Base-by-base conservation (phyloP, 2,113 vertebrate genomes). In the Hypomesus transpacificus region DNA sequence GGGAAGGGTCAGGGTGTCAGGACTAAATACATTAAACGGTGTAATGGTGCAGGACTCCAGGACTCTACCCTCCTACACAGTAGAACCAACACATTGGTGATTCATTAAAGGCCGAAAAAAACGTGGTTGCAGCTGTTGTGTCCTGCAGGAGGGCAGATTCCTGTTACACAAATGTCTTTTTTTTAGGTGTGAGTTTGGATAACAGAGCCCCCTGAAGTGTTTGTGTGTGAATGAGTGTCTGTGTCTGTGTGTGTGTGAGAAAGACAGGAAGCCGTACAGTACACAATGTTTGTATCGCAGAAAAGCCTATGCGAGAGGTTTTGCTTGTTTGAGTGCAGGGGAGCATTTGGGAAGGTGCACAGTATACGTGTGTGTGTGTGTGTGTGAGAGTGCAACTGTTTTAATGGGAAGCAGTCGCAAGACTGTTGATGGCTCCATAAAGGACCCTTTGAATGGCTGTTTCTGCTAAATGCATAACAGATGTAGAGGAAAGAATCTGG, bases 401-500 rank as follows among this genome's bases (percentile, higher is more conserved):
- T 89, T 85, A 88, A 89, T 89, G 86, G 85, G 86, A 85, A 88
- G 85, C 84, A 84, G 88, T 89, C 89, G 84, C 77, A 75, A 84
- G 66, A 80, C 76, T 84, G 83, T 87, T 87, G 84, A 88, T 78
- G 80, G 88, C 82, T 88, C 83, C 83, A 92, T 92, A 92, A 91
- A 92, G 86, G 86, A 84, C 81, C 79, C 90, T 92, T 91, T 92
- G 90, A 93, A 89, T 90, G 88, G 79, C 79, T 77, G 83, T 81
- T 85, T 85, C 82, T 75, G 82, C 73, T 84, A 86, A 92, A 92
- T 92, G 87, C 84, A 81, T 87, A 91, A 85, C 90, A 93, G 91
- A 92, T 91, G 90, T 91, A 87, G 78, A 81, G 80, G 90, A 91
- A 92, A 91, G 88, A 90, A 90, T 88, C 91, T 91, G 87, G 89